Evolutionary conservation across 2,888 invertebrate genomes (phyloP).

Genomic region (Clivina fossor): DNA sequence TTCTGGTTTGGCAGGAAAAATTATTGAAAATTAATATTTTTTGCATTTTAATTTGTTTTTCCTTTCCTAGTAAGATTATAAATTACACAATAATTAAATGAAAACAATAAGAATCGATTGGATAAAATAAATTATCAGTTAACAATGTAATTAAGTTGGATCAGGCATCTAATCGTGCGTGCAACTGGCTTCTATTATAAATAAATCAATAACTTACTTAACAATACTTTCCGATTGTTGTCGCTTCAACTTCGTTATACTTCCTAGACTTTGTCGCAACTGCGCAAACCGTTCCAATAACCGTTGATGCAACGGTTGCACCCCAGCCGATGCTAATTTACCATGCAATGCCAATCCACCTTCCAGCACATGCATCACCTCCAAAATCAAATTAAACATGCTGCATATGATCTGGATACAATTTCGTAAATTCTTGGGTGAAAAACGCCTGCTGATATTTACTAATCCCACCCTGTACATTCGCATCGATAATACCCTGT

Average conservation of each 20-base stretch:
- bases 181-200: too few relatives aligned
- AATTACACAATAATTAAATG: too few relatives aligned
- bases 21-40: too few relatives aligned
- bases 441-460: constrained; percentile 97
- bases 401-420: constrained; percentile 61
- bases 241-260: constrained; percentile 62
- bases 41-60: too few relatives aligned
- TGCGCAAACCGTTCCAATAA: constrained; percentile 85
- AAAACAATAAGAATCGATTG: too few relatives aligned
- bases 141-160: too few relatives aligned
- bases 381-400: constrained; percentile 66
- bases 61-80: too few relatives aligned
- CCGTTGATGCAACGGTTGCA: constrained; percentile 88
- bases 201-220: constrained; percentile 60
- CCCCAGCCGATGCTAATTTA: constrained; percentile 80
- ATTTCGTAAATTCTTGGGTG: constrained; percentile 71
- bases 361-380: constrained; percentile 80
- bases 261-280: constrained; percentile 75
- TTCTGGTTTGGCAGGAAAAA: too few relatives aligned
- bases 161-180: too few relatives aligned
- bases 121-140: too few relatives aligned
- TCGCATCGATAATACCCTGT: constrained; percentile 85
- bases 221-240: constrained; percentile 81
- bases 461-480: constrained; percentile 91
- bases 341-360: constrained; percentile 84